These are phyloP conservation scores for Rhamphomyia laevipes DNA, from an alignment of 2,888 invertebrate genomes.

Conservation along the genomic window DNA sequence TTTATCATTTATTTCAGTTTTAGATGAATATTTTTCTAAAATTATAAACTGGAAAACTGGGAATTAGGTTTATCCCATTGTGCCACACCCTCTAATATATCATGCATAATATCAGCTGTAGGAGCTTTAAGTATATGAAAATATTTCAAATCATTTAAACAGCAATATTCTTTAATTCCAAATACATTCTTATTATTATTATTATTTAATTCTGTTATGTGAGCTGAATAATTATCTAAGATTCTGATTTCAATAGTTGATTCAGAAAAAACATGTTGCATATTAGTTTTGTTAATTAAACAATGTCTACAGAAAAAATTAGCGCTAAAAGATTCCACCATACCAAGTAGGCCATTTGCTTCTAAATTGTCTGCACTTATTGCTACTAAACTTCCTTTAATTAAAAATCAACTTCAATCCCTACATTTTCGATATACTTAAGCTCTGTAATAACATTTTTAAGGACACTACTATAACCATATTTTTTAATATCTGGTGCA, in stretches of 20 bases:
- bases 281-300: constrained; percentile 7
- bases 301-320: constrained; percentile 18
- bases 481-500: not conserved
- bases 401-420: not conserved
- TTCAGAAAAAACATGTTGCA: constrained; percentile 4
- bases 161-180: constrained; percentile 13
- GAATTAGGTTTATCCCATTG: constrained; percentile 15
- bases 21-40: not conserved
- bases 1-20: constrained; percentile 11
- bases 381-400: constrained; percentile 1
- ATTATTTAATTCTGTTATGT: not conserved
- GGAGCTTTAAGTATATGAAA: constrained; percentile 13
- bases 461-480: not conserved
- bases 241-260: constrained; percentile 6
- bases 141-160: constrained; percentile 14
- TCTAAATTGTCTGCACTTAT: constrained; percentile 12
- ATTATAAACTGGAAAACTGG: constrained; percentile 10
- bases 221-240: not conserved
- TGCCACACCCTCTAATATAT: constrained; percentile 17
- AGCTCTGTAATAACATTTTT: not conserved
- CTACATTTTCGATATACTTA: not conserved
- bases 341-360: constrained; percentile 14
- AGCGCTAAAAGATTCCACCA: constrained; percentile 19
- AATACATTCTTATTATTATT: not conserved
- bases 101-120: constrained; percentile 18